Base-by-base conservation (phyloP, 2,888 invertebrate species). In the Ametastegia equiseti region DNA sequence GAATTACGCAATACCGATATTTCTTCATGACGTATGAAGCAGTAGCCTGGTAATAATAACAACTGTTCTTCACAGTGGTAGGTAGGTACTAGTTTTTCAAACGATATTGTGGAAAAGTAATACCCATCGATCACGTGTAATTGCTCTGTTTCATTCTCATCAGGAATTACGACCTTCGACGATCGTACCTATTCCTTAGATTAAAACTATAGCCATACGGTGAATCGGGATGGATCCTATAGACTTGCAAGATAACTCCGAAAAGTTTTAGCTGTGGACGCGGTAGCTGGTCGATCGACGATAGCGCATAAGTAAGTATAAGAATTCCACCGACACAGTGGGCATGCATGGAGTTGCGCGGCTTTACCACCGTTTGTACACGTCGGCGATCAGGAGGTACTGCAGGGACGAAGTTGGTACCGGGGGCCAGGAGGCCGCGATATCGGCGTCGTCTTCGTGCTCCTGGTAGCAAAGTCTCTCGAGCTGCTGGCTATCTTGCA, bases 401-500 rank as follows among this genome's bases (percentile, higher is more conserved):
- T 39, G 39, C 67, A n/a, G n/a, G n/a, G 67, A 39, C 71, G 71
- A 27, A 71, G 23, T 47, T 30, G 45, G 71, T 71, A 47, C 71
- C 57, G 54, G 54, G 33, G 75, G 36, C 75, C 54, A 36, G 36
- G 75, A 54, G 57, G 50, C 78, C 42, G 78, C 78, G 78, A 60
- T 78, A 63, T 78, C 78, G 78, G 57, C 78, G 78, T 67, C 50
- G 80, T 80, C 80, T 80, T 69, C 80, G 78, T 33, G 75, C 75
- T n/a, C n/a, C n/a, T 50, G 71, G 71, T 71, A 71, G 71, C 71
- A 23, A 13, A 45, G 75, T 54, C 79, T 42, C 45, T 54, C 30
- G 47, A 19, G 81, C 82, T 82, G 85, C 83, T 36, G 78, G 85
- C 89, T 91, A 91, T 91, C 91, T 91, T 86, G 87, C 88, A 91